Percentiles rank a stretch among this genome's conserved stretches.
Conservation (phyloP, 2,113 vertebrate species). For the Prionailurus viverrinus region DNA sequence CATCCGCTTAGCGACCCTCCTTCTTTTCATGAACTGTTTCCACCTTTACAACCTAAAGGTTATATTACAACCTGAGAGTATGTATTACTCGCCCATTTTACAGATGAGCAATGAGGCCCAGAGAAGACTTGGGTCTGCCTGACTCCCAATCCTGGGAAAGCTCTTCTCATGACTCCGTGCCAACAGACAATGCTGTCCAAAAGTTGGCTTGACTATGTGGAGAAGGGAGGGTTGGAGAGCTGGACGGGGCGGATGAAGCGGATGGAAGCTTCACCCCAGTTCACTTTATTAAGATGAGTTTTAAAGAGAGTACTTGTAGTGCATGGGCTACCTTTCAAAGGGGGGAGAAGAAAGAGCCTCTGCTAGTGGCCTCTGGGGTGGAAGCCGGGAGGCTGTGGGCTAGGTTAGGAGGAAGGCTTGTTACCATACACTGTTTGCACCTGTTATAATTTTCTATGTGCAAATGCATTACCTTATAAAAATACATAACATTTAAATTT, state of each 20-base stretch:
- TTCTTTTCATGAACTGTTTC: neutral
- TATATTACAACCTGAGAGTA: no score
- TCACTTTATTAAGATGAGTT: neutral
- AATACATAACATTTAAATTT: slow-evolving; percentile 16
- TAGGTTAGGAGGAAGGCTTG: neutral
- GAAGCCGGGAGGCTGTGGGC: neutral
- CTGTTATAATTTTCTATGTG: neutral
- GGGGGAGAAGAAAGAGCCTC: neutral
- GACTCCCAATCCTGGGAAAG: neutral
- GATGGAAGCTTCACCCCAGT: neutral
- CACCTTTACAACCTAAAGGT: neutral
- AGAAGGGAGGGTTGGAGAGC: neutral
- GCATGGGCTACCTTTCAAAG: neutral
- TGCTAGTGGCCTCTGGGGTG: neutral
- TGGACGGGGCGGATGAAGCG: neutral
- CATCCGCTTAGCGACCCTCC: neutral
- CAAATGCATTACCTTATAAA: neutral
- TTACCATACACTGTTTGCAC: neutral
- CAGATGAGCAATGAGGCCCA: neutral
- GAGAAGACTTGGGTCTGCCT: neutral
- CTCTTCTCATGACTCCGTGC: neutral
- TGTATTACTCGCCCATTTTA: neutral
- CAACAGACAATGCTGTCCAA: neutral
- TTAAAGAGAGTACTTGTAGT: neutral
- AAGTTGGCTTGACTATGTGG: neutral